phyloP scores from a whole-genome alignment of 2,113 vertebrate genomes.

The Plestiodon gilberti region DNA sequence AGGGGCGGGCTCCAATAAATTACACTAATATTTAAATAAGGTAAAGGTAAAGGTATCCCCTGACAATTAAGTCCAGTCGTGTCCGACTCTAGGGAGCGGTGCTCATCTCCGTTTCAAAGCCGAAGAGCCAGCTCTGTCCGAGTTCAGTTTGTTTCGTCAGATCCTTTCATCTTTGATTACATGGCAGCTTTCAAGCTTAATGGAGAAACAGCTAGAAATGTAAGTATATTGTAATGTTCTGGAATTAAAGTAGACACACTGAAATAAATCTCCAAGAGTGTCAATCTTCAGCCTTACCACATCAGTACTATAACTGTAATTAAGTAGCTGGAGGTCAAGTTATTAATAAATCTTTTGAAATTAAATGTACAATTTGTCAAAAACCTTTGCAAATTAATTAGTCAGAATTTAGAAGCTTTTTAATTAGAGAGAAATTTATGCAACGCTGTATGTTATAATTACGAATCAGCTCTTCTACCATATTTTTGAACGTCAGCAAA shows the following conservation, averaged over 20 bases:
- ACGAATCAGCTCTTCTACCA: conserved; percentile 79
- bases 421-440: conserved; percentile 85
- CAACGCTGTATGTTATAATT: conserved; percentile 78
- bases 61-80: too few species aligned
- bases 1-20: conserved; percentile 24
- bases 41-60: too few species aligned
- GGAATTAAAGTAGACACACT: conserved; percentile 61
- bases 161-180: conserved; percentile 71
- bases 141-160: conserved; percentile 57
- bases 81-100: too few species aligned
- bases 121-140: too few species aligned
- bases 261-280: conserved; percentile 72
- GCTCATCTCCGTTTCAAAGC: too few species aligned
- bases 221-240: conserved; percentile 63
- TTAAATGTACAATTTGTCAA: conserved; percentile 82
- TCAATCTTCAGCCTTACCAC: conserved; percentile 71
- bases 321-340: conserved; percentile 76
- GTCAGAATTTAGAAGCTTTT: conserved; percentile 84
- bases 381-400: conserved; percentile 82
- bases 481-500: conserved; percentile 83
- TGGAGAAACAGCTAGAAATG: conserved; percentile 65
- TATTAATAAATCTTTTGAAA: conserved; percentile 82
- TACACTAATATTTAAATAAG: conserved; percentile 54
- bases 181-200: conserved; percentile 68
- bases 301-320: conserved; percentile 75